Conservation (phyloP, 2,113 vertebrate species). For the Equus przewalskii region DNA sequence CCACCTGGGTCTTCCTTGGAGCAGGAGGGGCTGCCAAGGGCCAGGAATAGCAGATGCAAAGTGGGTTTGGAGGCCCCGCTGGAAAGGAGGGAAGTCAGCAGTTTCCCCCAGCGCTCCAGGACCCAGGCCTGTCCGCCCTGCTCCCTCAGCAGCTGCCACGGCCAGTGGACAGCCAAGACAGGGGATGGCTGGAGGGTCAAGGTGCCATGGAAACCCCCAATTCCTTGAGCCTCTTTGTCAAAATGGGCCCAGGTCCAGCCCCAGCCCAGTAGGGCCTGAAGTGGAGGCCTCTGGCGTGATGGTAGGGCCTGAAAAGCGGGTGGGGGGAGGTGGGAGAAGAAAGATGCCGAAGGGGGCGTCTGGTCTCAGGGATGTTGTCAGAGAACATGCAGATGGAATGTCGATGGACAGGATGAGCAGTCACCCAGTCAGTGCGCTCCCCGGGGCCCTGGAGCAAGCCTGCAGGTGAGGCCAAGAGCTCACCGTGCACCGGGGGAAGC, state of each 20-base stretch:
- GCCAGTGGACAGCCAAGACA: neutral
- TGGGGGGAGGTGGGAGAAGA: neutral
- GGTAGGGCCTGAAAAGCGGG: neutral
- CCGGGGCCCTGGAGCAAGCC: accelerated
- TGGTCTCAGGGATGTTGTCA: neutral
- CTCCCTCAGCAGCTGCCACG: neutral
- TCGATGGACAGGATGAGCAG: too few relatives aligned
- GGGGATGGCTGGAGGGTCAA: neutral
- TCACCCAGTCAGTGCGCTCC: neutral
- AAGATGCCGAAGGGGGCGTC: neutral
- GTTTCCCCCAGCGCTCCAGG: neutral
- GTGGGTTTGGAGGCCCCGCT: neutral
- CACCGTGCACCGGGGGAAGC: accelerated
- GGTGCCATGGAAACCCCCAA: neutral
- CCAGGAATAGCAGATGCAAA: neutral
- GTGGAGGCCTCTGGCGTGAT: neutral
- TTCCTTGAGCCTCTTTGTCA: neutral
- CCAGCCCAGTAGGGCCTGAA: neutral
- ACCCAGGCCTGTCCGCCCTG: neutral
- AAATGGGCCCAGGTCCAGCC: too few relatives aligned
- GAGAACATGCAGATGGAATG: neutral
- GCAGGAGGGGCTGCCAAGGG: neutral
- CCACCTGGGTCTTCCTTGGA: neutral
- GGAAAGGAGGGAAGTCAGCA: neutral
- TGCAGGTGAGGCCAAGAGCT: neutral